Evolutionary conservation across 2,888 invertebrate genomes (phyloP).

Genomic region (Pristionchus entomophagus): DNA sequence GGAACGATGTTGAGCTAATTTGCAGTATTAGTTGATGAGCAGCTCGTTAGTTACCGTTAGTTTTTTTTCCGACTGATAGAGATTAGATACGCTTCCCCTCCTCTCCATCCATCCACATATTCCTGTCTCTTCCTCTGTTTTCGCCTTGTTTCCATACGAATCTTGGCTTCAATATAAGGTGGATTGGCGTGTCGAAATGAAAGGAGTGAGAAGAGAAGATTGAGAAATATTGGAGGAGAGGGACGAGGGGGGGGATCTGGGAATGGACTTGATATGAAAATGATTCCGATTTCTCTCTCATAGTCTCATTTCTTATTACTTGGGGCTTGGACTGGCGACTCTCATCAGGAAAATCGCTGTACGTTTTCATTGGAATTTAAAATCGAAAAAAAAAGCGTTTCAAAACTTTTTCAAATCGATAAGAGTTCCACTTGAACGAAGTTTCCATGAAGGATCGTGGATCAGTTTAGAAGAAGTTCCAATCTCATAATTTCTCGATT

Average conservation of each 20-base stretch:
- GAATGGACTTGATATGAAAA: slow-evolving; percentile 7
- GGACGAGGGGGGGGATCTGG: not conserved
- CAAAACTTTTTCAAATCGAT: too few species aligned
- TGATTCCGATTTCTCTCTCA: not conserved
- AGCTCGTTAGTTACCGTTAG: too few species aligned
- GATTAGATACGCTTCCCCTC: too few species aligned
- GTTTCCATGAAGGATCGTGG: not conserved
- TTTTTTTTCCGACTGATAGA: too few species aligned
- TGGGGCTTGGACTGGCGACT: too few species aligned
- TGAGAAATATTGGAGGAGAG: not conserved
- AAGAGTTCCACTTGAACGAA: too few species aligned
- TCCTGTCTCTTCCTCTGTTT: not conserved
- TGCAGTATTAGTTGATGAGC: too few species aligned
- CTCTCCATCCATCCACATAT: too few species aligned
- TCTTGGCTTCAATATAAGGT: not conserved
- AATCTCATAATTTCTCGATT: not conserved
- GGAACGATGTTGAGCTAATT: not conserved
- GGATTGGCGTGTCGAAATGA: slow-evolving; percentile 23
- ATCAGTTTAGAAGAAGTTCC: not conserved
- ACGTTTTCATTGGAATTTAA: too few species aligned
- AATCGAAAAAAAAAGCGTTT: too few species aligned
- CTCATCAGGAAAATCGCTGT: too few species aligned
- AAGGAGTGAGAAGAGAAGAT: not conserved
- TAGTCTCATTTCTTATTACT: too few species aligned
- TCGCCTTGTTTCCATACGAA: not conserved